A percentile compares a stretch with the other conserved stretches of the same genome.
phyloP scores from a whole-genome alignment of 2,888 invertebrate species.

The Plagodis pulveraria region DNA sequence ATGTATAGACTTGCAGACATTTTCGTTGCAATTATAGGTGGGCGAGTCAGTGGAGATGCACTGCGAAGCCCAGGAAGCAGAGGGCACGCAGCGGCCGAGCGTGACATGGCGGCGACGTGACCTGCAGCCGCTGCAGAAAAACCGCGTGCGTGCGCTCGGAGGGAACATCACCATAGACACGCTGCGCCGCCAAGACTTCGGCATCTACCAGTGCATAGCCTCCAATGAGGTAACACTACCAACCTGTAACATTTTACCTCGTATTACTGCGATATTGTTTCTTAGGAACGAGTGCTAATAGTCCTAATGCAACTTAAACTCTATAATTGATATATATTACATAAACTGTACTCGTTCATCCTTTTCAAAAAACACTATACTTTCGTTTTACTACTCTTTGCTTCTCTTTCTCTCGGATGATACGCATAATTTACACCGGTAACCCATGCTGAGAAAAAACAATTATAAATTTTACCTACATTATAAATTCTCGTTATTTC shows the following conservation, averaged over 20 bases:
- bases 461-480: too few relatives aligned
- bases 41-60: constrained; percentile 97
- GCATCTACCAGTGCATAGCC: constrained; percentile 97
- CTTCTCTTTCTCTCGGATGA: too few relatives aligned
- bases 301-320: too few relatives aligned
- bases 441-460: too few relatives aligned
- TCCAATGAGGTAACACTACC: constrained; percentile 88
- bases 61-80: constrained; percentile 96
- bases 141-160: constrained; percentile 90
- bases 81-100: constrained; percentile 95
- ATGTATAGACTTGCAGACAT: too few relatives aligned
- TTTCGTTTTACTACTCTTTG: too few relatives aligned
- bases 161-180: constrained; percentile 97
- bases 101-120: constrained; percentile 96
- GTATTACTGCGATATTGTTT: neutral
- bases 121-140: constrained; percentile 92
- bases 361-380: too few relatives aligned
- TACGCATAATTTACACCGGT: too few relatives aligned
- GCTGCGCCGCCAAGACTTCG: constrained; percentile 95
- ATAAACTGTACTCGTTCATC: too few relatives aligned
- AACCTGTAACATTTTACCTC: neutral
- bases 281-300: neutral
- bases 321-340: too few relatives aligned
- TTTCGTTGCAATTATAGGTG: constrained; percentile 61
- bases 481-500: too few relatives aligned